Percentiles rank a stretch among this genome's conserved stretches.
Evolutionary conservation across 2,797 vertebrate species (phyloP).

Genomic region (Typhlichthys subterraneus): DNA sequence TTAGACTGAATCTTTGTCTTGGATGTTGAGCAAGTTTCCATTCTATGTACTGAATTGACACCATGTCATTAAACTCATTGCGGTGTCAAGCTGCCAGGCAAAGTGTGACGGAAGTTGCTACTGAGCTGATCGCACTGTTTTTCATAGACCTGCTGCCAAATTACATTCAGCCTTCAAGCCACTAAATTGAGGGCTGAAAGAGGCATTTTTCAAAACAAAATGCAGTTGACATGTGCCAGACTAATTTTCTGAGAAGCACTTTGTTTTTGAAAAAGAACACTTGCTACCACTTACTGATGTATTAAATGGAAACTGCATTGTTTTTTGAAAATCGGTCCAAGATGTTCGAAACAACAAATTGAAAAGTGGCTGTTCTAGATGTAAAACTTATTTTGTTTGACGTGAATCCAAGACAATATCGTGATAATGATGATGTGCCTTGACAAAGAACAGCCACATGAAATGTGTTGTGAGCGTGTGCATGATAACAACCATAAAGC

Average conservation of each 20-base stretch:
- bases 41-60: no score
- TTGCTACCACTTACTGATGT: constrained; percentile 29
- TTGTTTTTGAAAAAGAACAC: constrained; percentile 40
- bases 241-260: constrained; percentile 45
- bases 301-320: constrained; percentile 32
- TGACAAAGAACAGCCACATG: no score
- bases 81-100: background rate
- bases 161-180: constrained; percentile 43
- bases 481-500: no score
- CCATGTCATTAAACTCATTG: background rate
- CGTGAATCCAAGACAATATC: no score
- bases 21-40: background rate
- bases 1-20: background rate
- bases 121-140: constrained; percentile 17
- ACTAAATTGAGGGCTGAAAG: constrained; percentile 36
- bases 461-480: no score
- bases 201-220: constrained; percentile 48
- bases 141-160: constrained; percentile 13
- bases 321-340: constrained; percentile 30
- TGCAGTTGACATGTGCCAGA: constrained; percentile 40
- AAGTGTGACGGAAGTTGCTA: background rate
- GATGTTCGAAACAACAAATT: constrained; percentile 18
- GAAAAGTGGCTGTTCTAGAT: constrained; percentile 26
- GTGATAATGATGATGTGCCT: no score
- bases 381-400: no score